Conservation (phyloP, 2,113 vertebrate species). For the Mormyrus iriodes region DNA sequence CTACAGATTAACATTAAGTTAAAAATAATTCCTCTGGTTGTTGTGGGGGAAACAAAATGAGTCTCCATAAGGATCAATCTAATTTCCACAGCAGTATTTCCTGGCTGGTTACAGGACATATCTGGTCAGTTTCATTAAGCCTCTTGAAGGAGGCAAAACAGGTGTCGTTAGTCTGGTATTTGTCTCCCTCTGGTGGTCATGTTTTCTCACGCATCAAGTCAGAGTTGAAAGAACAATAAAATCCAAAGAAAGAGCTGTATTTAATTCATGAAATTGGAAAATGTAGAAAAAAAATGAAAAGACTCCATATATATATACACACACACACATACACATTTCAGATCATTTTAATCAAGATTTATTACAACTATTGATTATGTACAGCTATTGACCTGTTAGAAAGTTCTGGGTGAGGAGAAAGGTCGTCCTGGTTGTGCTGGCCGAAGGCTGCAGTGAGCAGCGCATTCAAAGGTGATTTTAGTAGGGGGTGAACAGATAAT, state of each 20-base stretch:
- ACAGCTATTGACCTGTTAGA: too few relatives aligned
- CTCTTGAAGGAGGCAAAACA: neutral
- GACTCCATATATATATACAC: neutral
- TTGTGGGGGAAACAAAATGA: neutral
- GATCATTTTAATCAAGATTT: too few relatives aligned
- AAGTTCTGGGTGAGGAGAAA: too few relatives aligned
- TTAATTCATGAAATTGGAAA: neutral
- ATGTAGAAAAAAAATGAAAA: neutral
- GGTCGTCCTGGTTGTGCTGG: too few relatives aligned
- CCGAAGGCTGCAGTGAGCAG: too few relatives aligned
- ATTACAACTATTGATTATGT: too few relatives aligned
- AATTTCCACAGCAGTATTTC: neutral
- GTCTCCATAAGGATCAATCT: neutral
- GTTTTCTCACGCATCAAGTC: neutral
- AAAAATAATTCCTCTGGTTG: neutral
- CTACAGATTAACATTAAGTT: neutral
- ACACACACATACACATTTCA: too few relatives aligned
- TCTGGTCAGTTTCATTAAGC: neutral
- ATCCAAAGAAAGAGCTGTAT: neutral
- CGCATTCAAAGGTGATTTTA: too few relatives aligned
- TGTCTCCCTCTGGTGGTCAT: conserved; percentile 3
- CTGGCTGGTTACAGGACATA: neutral
- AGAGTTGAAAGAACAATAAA: neutral
- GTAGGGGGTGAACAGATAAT: too few relatives aligned
- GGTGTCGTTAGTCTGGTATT: neutral